Evolutionary conservation across 2,797 vertebrate species (phyloP), one percentile per base, ranked within the genome.

Genomic region (Schizopygopsis malacanthus): DNA sequence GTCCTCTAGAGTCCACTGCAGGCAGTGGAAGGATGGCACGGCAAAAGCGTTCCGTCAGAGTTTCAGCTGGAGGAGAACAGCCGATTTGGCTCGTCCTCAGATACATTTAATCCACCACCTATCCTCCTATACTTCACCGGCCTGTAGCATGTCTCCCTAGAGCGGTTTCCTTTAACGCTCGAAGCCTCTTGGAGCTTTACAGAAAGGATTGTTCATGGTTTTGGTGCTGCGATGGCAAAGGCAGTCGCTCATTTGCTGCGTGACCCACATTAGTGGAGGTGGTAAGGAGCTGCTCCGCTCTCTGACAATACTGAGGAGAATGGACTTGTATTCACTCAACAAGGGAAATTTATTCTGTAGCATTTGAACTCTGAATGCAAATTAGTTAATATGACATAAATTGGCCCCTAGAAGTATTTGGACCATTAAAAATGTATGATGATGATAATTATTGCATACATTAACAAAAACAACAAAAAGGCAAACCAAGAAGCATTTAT

Each of bases 1-100:
- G 45, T 90, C 92, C 93, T 91, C 92, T 78, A 70, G 93, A 91
- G 93, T 88, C 90, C 84, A 78, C 54, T 67, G 80, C 63, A 76
- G 73, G 87, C 79, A 85, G 86, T 72, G 52, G 52, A 59, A 78
- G 50, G 56, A 88, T 84, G 86, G 78, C 77, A 83, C 56, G 61
- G 86, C 78, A 65, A 59, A 87, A 87, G 56, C 72, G 81, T 77
- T 77, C 82, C 81, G 79, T 85, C 82, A 76, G 82, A 84, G 72
- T 78, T 84, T 84, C 61, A 69, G n/a, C 63, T 69, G 78, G 43
- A 75, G 71, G 28, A 39, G 59, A 83, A 67, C 45, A 52, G 37
- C 43, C 43, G 33, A 39, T 83, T 47, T 83, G 82, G 82, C 56
- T 37, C 13, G 9, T 83, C 72, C 61, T 83, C 16, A 41, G 72